Base-by-base conservation (phyloP, 2,797 vertebrate genomes). In the Lepidocolaptes lacrymiger region DNA sequence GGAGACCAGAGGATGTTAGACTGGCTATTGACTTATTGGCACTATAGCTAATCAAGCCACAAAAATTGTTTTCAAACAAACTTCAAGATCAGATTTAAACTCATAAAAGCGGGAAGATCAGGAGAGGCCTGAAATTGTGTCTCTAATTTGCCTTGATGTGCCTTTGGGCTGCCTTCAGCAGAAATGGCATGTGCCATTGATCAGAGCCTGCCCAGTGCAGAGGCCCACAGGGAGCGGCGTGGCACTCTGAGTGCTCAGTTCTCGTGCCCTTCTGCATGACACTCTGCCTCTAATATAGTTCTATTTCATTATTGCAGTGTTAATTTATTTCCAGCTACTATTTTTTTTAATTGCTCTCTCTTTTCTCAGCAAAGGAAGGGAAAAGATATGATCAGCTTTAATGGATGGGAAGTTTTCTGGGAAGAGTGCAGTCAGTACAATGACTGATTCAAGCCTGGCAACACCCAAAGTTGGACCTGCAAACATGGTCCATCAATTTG, bases 151-250 rank as follows among this genome's bases (percentile, higher is more conserved):
- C 46, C 0, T 1, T 17, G 7, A 34, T 0, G 0, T 95, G 92
- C 91, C 91, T 87, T 85, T 72, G 88, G 91, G 94, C 91, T 87
- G 77, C 28, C 41, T 89, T 75, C 24, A 68, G 83, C 71, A 92
- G 74, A 83, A 62, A 58, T 43, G 62, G 67, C 91, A 74, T 63
- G 75, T 92, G 88, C 44, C 91, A 75, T 36, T 80, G 91, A 84
- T 93, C 82, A 64, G 66, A 90, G 51, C 58, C 74, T 74, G 21
- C 74, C 76, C 82, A 51, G 78, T 6, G 30, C 7, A 3, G 82
- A 34, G 36, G n/a, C 51, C 61, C 30, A 8, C 15, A 26, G 92
- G 79, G 66, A 48, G 14, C 1, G 4, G 26, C 3, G 15, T 78
- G 91, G 64, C 67, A 27, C 55, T 54, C 61, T 41, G 52, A 69